Percentiles rank a stretch among this genome's conserved stretches.
phyloP scores from a whole-genome alignment of 2,888 invertebrate species.

The Archips crataeganus region DNA sequence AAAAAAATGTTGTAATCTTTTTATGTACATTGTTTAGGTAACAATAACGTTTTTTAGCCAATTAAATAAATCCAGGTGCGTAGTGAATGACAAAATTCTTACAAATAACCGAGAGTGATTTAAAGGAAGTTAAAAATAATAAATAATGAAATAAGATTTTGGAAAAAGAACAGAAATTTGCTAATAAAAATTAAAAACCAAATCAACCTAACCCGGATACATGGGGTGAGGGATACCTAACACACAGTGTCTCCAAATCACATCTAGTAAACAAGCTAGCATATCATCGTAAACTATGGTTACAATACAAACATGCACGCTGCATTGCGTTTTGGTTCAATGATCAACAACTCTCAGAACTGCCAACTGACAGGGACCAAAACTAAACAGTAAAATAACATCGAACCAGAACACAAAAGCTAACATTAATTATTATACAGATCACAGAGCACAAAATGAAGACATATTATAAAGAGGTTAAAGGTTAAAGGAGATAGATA shows the following conservation, averaged over 20 bases:
- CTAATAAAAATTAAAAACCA: constrained; percentile 56
- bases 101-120: constrained; percentile 53
- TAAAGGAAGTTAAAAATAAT: constrained; percentile 53
- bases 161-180: constrained; percentile 54
- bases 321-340: constrained; percentile 84
- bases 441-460: constrained; percentile 85
- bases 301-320: constrained; percentile 84
- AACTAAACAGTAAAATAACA: constrained; percentile 58
- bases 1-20: constrained; percentile 14
- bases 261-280: constrained; percentile 84
- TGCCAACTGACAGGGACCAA: constrained; percentile 45
- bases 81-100: constrained; percentile 47
- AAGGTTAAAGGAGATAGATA: constrained; percentile 73
- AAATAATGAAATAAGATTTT: constrained; percentile 53
- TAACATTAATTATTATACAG: constrained; percentile 83
- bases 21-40: constrained; percentile 43
- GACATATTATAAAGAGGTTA: constrained; percentile 77
- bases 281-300: constrained; percentile 77
- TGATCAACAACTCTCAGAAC: constrained; percentile 60
- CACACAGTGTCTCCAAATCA: constrained; percentile 75
- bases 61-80: constrained; percentile 55
- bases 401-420: constrained; percentile 85
- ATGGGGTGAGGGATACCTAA: constrained; percentile 78
- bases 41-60: constrained; percentile 63
- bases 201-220: constrained; percentile 69